A percentile compares a stretch with the other conserved stretches of the same genome.
Evolutionary conservation across 1,140 invertebrate genomes (phyloP).

Genomic region (Coptotermes formosanus): DNA sequence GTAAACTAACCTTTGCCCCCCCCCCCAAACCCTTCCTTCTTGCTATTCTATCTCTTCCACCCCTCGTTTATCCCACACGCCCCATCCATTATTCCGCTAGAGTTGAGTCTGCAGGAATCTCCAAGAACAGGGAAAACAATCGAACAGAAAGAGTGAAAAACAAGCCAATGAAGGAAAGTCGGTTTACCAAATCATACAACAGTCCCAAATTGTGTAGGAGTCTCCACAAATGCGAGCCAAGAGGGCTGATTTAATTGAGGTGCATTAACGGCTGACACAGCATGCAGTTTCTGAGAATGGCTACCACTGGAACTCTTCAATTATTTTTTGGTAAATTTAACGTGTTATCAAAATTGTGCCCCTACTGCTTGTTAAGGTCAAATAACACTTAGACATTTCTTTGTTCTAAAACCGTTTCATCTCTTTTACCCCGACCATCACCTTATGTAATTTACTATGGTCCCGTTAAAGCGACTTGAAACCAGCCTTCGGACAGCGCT

Average conservation of each 20-base stretch:
- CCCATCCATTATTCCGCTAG: background rate
- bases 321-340: no score
- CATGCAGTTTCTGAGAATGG: no score
- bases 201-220: background rate
- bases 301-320: no score
- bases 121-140: background rate
- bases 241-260: background rate
- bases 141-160: background rate
- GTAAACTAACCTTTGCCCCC: background rate
- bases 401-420: no score
- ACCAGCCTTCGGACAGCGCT: no score
- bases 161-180: background rate
- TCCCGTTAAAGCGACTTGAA: no score
- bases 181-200: slow-evolving; percentile 12
- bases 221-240: slow-evolving; percentile 7
- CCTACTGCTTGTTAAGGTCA: no score
- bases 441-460: no score
- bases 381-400: no score
- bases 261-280: background rate
- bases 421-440: no score
- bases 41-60: background rate
- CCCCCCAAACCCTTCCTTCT: background rate
- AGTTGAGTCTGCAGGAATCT: slow-evolving; percentile 6
- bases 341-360: no score
- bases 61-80: slow-evolving; percentile 1